phyloP scores from a whole-genome alignment of 2,113 vertebrate species.

The Lophura nycthemera region DNA sequence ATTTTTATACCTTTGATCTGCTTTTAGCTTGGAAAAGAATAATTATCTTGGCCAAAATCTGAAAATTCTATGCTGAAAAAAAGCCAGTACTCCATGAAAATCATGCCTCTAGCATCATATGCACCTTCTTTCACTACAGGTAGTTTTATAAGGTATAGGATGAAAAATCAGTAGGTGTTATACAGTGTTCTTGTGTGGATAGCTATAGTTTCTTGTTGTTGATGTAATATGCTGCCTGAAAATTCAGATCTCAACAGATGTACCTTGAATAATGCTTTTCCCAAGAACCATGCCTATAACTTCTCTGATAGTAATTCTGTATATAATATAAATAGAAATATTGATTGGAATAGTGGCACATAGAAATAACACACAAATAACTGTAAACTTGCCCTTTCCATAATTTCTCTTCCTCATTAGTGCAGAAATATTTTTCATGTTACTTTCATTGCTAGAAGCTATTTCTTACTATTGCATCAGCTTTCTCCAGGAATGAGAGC shows the following conservation, averaged over 20 bases:
- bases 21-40: neutral
- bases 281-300: neutral
- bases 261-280: neutral
- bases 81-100: neutral
- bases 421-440: conserved; percentile 18
- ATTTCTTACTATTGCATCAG: neutral
- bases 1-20: neutral
- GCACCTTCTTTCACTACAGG: neutral
- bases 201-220: neutral
- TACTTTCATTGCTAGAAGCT: conserved; percentile 1
- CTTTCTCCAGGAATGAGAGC: neutral
- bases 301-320: conserved; percentile 6
- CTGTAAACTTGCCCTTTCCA: conserved; percentile 6
- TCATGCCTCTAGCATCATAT: neutral
- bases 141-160: neutral
- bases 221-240: neutral
- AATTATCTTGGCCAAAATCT: neutral
- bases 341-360: conserved; percentile 8
- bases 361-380: conserved; percentile 11
- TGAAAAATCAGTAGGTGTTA: neutral
- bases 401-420: conserved; percentile 38
- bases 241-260: neutral
- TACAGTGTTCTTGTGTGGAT: neutral
- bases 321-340: conserved; percentile 26
- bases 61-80: neutral